Conservation (phyloP, 2,113 vertebrate species). For the Excalfactoria chinensis region DNA sequence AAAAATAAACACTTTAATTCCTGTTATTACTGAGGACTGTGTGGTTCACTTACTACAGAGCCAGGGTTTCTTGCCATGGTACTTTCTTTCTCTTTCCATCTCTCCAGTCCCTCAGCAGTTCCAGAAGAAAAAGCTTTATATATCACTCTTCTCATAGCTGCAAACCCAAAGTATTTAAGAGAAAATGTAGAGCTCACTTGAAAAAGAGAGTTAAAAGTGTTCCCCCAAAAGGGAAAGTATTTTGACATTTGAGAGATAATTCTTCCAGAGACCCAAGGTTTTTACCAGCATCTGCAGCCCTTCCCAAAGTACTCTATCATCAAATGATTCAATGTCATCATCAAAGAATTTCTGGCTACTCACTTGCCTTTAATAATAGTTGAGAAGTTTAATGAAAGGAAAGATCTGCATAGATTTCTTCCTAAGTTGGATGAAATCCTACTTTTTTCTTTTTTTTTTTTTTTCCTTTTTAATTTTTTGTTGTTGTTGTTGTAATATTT, state of each 20-base stretch:
- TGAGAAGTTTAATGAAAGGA: constrained; percentile 81
- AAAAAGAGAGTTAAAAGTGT: constrained; percentile 32
- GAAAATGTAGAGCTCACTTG: neutral
- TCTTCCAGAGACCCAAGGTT: constrained; percentile 48
- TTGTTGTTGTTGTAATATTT: constrained; percentile 63
- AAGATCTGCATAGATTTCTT: constrained; percentile 74
- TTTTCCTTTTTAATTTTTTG: neutral
- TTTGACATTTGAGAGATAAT: constrained; percentile 65
- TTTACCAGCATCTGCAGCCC: constrained; percentile 56
- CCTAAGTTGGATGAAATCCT: constrained; percentile 78
- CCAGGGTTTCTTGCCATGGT: neutral
- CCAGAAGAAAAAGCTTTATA: rapidly evolving
- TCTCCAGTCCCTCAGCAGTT: neutral
- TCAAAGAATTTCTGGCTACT: constrained; percentile 79
- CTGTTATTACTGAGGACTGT: neutral
- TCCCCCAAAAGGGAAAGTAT: constrained; percentile 60
- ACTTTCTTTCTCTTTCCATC: neutral
- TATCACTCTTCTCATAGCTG: neutral
- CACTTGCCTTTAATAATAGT: constrained; percentile 78
- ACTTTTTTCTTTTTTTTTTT: neutral
- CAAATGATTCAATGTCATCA: constrained; percentile 78
- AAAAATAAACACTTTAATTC: neutral
- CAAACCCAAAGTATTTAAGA: neutral
- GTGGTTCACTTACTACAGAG: neutral
- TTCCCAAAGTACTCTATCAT: constrained; percentile 70